Base-by-base conservation (phyloP, 2,113 vertebrate species). In the Salminus brasiliensis region DNA sequence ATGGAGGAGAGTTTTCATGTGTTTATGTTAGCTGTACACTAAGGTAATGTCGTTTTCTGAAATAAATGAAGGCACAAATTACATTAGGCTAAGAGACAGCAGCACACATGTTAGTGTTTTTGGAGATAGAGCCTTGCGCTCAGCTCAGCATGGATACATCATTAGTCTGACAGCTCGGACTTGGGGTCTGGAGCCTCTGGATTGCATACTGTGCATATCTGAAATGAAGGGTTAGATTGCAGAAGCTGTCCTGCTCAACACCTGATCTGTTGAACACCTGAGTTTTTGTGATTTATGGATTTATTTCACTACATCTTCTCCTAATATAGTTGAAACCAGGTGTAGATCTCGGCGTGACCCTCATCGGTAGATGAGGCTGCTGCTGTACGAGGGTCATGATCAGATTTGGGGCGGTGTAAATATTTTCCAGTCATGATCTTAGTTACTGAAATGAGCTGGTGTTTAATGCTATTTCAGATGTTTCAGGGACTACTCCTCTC, bases 91-190 rank as follows among this genome's bases (percentile, higher is more conserved):
- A 80, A 59, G 32, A 47, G 29, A 73, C 25, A 78, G 87, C 83
- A 57, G 86, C 88, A 86, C 90, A 92, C 81, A 84, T 92, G 91
- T 83, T 90, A 87, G 87, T 86, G 85, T 87, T 92, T 92, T 90
- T 80, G 2, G 25, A 86, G 81, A 84, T 86, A 59, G 82, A 85
- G 71, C 79, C 68, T 21, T 76, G 72, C 85, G 85, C 86, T 88
- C 89, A 88, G 85, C 87, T n/a, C n/a, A n/a, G n/a, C n/a, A 86
- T 86, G 77, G 87, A 88, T 90, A 57, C 41, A 81, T 90, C 87
- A 87, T 85, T 86, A 70, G 82, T 67, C 84, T 90, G 86, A 90
- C 90, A 81, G 88, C 89, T 89, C 82, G 72, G 78, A 74, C 65
- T 4, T 7, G 2, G 85, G 66, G 81, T 81, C 80, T 65, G 80